Conservation (phyloP, 1,140 invertebrate species). For the Contarinia nasturtii region DNA sequence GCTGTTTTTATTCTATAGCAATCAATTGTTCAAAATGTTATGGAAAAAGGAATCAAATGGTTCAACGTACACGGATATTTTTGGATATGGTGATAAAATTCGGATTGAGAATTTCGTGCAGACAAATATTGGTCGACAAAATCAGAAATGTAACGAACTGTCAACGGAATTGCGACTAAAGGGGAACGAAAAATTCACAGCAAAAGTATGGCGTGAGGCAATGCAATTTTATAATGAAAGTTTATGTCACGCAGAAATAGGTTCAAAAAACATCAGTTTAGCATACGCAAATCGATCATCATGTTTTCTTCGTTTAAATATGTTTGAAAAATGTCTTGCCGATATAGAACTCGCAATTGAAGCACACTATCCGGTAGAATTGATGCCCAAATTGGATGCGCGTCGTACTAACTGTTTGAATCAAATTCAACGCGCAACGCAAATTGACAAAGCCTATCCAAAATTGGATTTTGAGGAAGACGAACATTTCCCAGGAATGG, state of each 20-base stretch:
- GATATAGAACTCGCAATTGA: neutral
- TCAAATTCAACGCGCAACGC: neutral
- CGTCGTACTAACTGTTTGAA: neutral
- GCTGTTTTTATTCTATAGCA: no score
- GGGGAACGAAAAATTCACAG: neutral
- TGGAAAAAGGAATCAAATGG: no score
- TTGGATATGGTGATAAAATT: no score
- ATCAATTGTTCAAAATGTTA: no score
- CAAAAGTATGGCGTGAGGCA: constrained; percentile 1
- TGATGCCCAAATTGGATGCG: neutral
- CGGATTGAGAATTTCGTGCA: no score
- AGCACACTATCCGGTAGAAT: neutral
- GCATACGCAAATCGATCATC: no score
- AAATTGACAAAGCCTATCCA: neutral
- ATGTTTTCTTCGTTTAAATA: constrained; percentile 1
- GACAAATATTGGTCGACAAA: no score
- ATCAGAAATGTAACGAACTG: neutral
- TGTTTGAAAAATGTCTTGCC: neutral
- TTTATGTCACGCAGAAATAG: neutral
- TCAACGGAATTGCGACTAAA: neutral
- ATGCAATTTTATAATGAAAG: constrained; percentile 1
- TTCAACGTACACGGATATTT: no score
- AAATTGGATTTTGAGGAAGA: neutral
- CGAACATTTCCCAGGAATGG: neutral
- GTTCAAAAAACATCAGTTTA: neutral